Percentiles rank a stretch among this genome's conserved stretches.
Evolutionary conservation across 2,113 vertebrate species (phyloP).

Genomic region (Aptenodytes forsteri): DNA sequence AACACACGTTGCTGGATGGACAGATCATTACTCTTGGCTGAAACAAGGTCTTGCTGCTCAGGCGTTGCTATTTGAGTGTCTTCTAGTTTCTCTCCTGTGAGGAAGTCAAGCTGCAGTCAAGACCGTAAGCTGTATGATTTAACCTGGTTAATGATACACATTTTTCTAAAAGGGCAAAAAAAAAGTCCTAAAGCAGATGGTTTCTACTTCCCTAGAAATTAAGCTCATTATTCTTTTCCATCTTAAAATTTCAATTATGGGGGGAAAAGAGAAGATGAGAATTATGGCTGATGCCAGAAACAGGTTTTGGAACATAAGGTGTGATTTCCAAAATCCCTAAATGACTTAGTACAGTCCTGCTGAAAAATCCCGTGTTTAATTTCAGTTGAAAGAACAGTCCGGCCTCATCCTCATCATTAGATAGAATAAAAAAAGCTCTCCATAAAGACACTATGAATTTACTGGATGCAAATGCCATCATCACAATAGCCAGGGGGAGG

Average conservation of each 20-base stretch:
- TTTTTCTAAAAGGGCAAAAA: neutral
- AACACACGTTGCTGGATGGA: neutral
- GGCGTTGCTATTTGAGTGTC: neutral
- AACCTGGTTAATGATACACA: neutral
- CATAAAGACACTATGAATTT: neutral
- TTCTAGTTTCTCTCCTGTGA: neutral
- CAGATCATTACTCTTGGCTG: neutral
- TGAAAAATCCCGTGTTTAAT: neutral
- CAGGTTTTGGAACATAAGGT: neutral
- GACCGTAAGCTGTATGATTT: neutral
- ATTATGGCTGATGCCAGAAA: neutral
- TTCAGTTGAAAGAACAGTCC: neutral
- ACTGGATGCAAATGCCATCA: neutral
- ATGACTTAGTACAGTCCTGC: neutral
- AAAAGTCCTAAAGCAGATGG: constrained; percentile 7
- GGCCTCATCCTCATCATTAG: neutral
- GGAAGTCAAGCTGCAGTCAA: neutral
- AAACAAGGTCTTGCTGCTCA: neutral
- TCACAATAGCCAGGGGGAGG: neutral
- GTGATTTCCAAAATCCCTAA: neutral
- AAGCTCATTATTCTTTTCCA: neutral
- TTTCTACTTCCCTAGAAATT: neutral
- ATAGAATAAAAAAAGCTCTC: neutral
- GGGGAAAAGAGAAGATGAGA: neutral
- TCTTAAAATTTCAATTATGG: neutral